Conservation (phyloP, 2,797 vertebrate species). For the Amblyopsis hoosieri region DNA sequence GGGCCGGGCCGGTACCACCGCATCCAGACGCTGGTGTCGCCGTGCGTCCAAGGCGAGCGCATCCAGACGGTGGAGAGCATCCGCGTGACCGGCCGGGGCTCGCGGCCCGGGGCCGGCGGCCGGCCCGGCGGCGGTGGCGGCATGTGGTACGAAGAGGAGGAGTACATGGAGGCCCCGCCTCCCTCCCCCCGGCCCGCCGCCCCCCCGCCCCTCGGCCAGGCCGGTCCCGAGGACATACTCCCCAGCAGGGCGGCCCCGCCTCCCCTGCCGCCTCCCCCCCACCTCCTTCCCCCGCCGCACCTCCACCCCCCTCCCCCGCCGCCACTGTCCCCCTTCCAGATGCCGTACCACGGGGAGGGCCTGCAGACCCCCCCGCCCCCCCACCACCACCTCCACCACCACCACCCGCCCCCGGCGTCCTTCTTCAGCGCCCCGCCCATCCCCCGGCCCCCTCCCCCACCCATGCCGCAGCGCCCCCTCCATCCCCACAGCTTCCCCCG, state of each 20-base stretch:
- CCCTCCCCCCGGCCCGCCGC: constrained; percentile 39
- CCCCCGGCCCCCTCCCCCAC: constrained; percentile 67
- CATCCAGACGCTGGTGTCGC: constrained; percentile 92
- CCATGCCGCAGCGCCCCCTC: constrained; percentile 53
- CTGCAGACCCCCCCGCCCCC: constrained; percentile 69
- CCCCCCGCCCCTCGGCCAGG: constrained; percentile 57
- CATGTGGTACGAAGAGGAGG: constrained; percentile 82
- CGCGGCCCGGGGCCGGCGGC: constrained; percentile 59
- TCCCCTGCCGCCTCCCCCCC: constrained; percentile 65
- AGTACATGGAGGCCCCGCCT: constrained; percentile 73
- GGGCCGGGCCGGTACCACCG: constrained; percentile 82
- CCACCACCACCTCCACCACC: constrained; percentile 63
- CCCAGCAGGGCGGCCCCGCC: constrained; percentile 47
- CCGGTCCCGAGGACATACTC: constrained; percentile 50
- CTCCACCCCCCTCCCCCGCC: constrained; percentile 63
- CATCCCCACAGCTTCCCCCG: constrained; percentile 51
- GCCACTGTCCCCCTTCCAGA: constrained; percentile 69
- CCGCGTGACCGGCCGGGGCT: constrained; percentile 86
- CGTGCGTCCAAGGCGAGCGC: constrained; percentile 81
- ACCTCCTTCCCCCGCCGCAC: constrained; percentile 64
- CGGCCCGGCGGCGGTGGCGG: constrained; percentile 66
- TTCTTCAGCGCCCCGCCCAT: constrained; percentile 67
- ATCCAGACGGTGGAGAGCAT: constrained; percentile 97
- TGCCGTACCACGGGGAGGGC: constrained; percentile 72
- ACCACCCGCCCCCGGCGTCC: constrained; percentile 55